Base-by-base conservation (phyloP, 2,797 vertebrate species). In the Lycodopsis pacificus region DNA sequence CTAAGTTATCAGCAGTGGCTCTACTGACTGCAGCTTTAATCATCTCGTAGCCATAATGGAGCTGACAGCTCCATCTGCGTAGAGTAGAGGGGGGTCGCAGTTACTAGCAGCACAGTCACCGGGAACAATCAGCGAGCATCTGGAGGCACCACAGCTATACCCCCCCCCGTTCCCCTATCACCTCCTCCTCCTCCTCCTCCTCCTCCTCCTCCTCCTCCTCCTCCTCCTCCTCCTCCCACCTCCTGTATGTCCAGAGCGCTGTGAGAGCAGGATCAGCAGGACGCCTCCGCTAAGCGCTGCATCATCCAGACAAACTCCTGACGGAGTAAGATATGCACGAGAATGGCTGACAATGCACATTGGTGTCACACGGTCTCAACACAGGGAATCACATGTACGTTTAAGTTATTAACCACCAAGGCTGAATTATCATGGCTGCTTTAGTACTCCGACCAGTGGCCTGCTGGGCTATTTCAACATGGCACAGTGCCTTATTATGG, bases 11-110 rank as follows among this genome's bases (percentile, higher is more conserved):
- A 86, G 82, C 27, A 82, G 81, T 56, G 90, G 80, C 86, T 88
- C 85, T 76, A 76, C 76, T 59, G 74, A 88, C 83, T 83, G 76
- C 59, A 81, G 78, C 80, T 93, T 92, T 86, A 93, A 93, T 93
- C 86, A 93, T 86, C 86, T 87, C 81, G 71, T 79, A 84, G 76
- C 84, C 84, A 78, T 86, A 88, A 86, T 90, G 83, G 78, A 91
- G 81, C 85, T 92, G 94, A 93, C 92, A 91, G 89, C 85, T 88
- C 94, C 93, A 94, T 96, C 92, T 95, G 94, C 58, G 73, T 73
- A n/a, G 81, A 72, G 87, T 76, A 1, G 80, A 69, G 51, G 80
- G 80, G 86, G 87, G 85, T 78, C 63, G 40, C 77, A 73, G 78
- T 73, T 81, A 88, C 83, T 51, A 81, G 85, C 77, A 74, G 81